Base-by-base conservation (phyloP, 2,797 vertebrate genomes). In the Argya squamiceps region DNA sequence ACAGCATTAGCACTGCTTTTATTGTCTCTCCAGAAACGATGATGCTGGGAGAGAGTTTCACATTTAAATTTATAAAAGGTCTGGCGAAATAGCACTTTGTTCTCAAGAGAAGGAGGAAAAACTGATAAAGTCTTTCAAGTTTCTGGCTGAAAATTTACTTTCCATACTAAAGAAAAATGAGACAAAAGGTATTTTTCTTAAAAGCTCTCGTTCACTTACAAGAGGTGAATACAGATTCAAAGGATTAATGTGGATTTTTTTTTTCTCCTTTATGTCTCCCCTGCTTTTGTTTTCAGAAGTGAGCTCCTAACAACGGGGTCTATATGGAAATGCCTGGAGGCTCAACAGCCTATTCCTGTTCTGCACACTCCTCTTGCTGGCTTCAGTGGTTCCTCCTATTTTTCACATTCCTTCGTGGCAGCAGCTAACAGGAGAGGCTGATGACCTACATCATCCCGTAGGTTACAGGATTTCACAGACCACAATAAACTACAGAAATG, bases 141-240 rank as follows among this genome's bases (percentile, higher is more conserved):
- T 85, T 73, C 94, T 93, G 20, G 13, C 80, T 88, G 77, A 91
- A 97, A 96, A 92, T 96, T 97, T 96, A 93, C 83, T 97, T 97
- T 92, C 92, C 87, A 89, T 85, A 89, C 96, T 95, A 93, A 94
- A 93, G 95, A 89, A 97, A 96, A 97, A 95, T 91, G 96, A 94
- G 76, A 93, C 89, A 94, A 95, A 96, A 92, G 94, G 50, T 90
- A 9, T 64, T 56, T 85, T 93, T 89, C 52, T 93, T 88, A 58
- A 92, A 96, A 94, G 69, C 67, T 74, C 91, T 92, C 85, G 10
- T 86, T 94, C 87, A 36, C 79, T 95, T 85, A 75, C 65, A 62
- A 75, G 94, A 85, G 77, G 71, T 74, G 91, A 94, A 95, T 94
- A 90, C 64, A 84, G 76, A 96, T 92, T 92, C 74, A 84, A 70